A percentile compares a stretch with the other conserved stretches of the same genome.
Evolutionary conservation across 92 coral and sea anemone species (phyloP).

Genomic region (Zoanthus solanderi): DNA sequence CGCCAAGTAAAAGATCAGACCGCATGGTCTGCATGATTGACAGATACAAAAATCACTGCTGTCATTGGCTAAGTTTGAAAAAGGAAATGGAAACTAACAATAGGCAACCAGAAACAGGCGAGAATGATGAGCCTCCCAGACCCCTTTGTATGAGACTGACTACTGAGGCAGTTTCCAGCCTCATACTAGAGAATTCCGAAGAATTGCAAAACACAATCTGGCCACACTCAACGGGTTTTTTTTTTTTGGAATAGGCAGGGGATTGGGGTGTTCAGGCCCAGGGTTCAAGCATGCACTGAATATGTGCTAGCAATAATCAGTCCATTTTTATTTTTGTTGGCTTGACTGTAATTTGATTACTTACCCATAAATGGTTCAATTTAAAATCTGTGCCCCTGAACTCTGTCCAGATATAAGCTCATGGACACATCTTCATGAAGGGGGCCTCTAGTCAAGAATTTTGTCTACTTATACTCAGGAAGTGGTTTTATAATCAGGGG

Average conservation of each 20-base stretch:
- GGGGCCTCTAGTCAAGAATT: constrained; percentile 23
- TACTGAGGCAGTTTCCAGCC: too few relatives aligned
- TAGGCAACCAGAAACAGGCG: too few relatives aligned
- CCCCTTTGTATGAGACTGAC: too few relatives aligned
- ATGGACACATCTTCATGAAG: background rate
- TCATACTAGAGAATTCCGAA: too few relatives aligned
- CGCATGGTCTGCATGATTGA: too few relatives aligned
- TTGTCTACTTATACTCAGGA: constrained; percentile 12
- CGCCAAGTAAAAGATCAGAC: too few relatives aligned
- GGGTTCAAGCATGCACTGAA: constrained; percentile 22
- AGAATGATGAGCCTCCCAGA: too few relatives aligned
- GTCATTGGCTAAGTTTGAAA: too few relatives aligned
- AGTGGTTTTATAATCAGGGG: constrained; percentile 7
- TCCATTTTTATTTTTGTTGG: constrained; percentile 8
- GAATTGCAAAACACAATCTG: too few relatives aligned
- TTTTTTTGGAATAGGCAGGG: background rate
- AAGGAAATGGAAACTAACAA: too few relatives aligned
- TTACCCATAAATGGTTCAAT: constrained; percentile 6
- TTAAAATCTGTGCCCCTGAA: background rate
- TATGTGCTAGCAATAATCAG: constrained; percentile 9
- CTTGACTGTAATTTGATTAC: constrained; percentile 20
- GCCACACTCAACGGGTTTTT: background rate
- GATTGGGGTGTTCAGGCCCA: background rate
- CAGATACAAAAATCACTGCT: too few relatives aligned
- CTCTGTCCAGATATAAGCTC: constrained; percentile 12